Evolutionary conservation across 37 sponge, comb jelly and placozoan species (phyloP).

Genomic region (Crambe crambe): DNA sequence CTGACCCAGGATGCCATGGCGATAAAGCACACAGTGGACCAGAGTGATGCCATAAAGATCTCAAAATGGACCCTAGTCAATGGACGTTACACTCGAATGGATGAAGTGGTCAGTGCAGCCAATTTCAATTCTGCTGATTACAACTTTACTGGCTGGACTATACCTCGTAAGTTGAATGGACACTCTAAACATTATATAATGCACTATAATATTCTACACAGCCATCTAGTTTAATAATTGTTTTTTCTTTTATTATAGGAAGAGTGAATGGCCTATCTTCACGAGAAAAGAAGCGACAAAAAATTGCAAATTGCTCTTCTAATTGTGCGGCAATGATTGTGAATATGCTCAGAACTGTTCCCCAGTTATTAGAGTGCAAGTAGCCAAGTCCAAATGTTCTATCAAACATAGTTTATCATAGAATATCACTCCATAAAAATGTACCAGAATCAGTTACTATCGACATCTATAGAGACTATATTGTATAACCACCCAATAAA

Average conservation of each 20-base stretch:
- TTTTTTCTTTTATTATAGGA: constrained; percentile 14
- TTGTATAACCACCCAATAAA: too few relatives aligned
- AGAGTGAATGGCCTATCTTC: constrained; percentile 36
- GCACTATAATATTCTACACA: neutral
- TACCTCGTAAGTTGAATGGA: constrained; percentile 7
- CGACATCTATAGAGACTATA: too few relatives aligned
- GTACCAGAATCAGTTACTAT: too few relatives aligned
- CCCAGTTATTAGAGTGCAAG: neutral
- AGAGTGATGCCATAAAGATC: neutral
- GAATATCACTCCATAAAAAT: too few relatives aligned
- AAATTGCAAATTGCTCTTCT: constrained; percentile 21
- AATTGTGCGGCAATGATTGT: constrained; percentile 42
- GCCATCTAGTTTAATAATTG: neutral
- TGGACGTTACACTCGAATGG: neutral
- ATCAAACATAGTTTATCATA: too few relatives aligned
- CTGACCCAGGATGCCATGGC: constrained; percentile 17
- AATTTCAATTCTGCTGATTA: neutral
- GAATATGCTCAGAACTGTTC: constrained; percentile 33
- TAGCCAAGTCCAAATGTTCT: too few relatives aligned
- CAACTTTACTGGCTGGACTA: constrained; percentile 10
- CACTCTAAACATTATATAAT: too few relatives aligned
- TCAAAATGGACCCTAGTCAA: constrained; percentile 21
- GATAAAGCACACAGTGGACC: constrained; percentile 14
- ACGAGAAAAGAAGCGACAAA: constrained; percentile 22
- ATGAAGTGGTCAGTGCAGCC: neutral